phyloP scores from a whole-genome alignment of 2,113 vertebrate genomes.

The Seriola dumerili region DNA sequence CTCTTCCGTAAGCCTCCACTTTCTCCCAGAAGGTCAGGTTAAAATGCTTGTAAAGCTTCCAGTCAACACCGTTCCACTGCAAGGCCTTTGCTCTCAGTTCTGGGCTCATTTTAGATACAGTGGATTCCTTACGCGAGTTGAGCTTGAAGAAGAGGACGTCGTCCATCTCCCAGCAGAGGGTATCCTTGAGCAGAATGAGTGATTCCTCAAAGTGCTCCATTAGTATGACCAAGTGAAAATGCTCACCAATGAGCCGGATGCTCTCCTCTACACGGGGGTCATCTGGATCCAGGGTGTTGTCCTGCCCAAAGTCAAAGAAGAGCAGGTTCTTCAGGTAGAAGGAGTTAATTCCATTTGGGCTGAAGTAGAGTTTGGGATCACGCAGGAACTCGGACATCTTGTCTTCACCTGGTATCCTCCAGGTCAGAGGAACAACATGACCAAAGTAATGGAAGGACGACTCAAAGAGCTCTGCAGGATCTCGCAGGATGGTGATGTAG shows the following conservation, averaged over 20 bases:
- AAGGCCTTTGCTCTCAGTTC: constrained; percentile 88
- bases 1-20: constrained; percentile 87
- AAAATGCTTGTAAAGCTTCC: constrained; percentile 90
- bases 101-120: constrained; percentile 81
- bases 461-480: constrained; percentile 92
- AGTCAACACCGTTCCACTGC: constrained; percentile 88
- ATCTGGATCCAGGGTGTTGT: constrained; percentile 84
- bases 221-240: constrained; percentile 91
- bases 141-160: constrained; percentile 94
- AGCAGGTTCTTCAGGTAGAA: constrained; percentile 93
- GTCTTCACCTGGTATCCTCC: constrained; percentile 86
- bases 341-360: constrained; percentile 88
- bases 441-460: constrained; percentile 95
- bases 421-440: constrained; percentile 87
- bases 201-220: constrained; percentile 93
- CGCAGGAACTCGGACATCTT: constrained; percentile 89
- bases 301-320: constrained; percentile 91
- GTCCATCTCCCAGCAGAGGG: constrained; percentile 92
- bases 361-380: constrained; percentile 87
- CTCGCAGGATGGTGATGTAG: constrained; percentile 90
- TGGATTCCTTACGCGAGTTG: constrained; percentile 87
- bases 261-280: constrained; percentile 84
- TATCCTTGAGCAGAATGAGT: constrained; percentile 89
- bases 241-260: constrained; percentile 85
- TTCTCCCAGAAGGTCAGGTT: constrained; percentile 91